These are phyloP conservation scores for Chaetoderma sp. DNA, from an alignment of 2,888 invertebrate species.

Conservation along the genomic window DNA sequence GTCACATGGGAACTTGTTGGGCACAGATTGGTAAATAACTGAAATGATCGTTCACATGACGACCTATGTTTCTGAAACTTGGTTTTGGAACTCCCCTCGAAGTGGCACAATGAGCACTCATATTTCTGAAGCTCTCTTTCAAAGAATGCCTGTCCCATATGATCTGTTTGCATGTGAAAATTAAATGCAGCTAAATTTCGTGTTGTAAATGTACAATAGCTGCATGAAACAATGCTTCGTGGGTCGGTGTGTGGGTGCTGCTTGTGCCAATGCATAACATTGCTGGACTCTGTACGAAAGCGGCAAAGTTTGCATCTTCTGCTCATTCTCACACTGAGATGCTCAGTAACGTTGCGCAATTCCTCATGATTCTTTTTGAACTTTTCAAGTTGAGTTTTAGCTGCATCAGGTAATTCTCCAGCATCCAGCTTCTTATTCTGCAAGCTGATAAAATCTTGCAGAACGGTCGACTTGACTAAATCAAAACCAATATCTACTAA, in stretches of 20 bases:
- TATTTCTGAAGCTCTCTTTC: slow-evolving; percentile 89
- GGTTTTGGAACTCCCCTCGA: slow-evolving; percentile 92
- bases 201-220: slow-evolving; percentile 85
- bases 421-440: slow-evolving; percentile 80
- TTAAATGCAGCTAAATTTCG: slow-evolving; percentile 76
- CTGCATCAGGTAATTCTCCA: slow-evolving; percentile 74
- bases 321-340: slow-evolving; percentile 42
- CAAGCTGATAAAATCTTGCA: slow-evolving; percentile 89
- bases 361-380: slow-evolving; percentile 72
- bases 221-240: slow-evolving; percentile 76
- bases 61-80: slow-evolving; percentile 89
- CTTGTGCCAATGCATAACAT: slow-evolving; percentile 79
- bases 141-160: slow-evolving; percentile 84
- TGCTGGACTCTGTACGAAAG: slow-evolving; percentile 52
- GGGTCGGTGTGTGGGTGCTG: slow-evolving; percentile 54
- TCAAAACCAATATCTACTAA: slow-evolving; percentile 91
- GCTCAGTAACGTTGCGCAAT: slow-evolving; percentile 39
- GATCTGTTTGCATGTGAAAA: slow-evolving; percentile 91
- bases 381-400: slow-evolving; percentile 75
- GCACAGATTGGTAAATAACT: slow-evolving; percentile 84
- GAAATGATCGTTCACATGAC: slow-evolving; percentile 89
- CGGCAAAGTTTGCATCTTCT: slow-evolving; percentile 49
- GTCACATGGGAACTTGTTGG: slow-evolving; percentile 72
- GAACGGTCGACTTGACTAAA: slow-evolving; percentile 92
- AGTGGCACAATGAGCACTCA: slow-evolving; percentile 93